These are phyloP conservation scores for Hanleya hanleyi DNA, from an alignment of 2,888 invertebrate species.

Conservation along the genomic window DNA sequence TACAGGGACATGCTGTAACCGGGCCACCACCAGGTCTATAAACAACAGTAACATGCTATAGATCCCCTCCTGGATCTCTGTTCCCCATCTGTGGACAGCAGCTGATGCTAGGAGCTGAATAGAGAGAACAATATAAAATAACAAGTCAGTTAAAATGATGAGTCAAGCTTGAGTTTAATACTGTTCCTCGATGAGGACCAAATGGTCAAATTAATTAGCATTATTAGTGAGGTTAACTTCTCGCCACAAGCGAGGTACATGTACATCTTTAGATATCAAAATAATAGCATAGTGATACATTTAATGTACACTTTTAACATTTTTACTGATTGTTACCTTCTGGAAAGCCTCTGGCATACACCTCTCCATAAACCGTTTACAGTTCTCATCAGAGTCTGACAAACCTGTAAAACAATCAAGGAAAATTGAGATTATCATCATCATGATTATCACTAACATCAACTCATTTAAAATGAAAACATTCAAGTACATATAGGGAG, in stretches of 20 bases:
- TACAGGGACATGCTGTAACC: slow-evolving; percentile 72
- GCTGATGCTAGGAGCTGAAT: slow-evolving; percentile 72
- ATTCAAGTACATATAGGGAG: too few relatives aligned
- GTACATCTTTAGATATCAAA: too few relatives aligned
- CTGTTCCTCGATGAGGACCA: not conserved
- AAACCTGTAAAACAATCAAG: slow-evolving; percentile 61
- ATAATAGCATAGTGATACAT: too few relatives aligned
- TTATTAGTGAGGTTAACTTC: too few relatives aligned
- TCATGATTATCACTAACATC: too few relatives aligned
- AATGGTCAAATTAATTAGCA: not conserved
- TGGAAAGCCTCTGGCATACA: slow-evolving; percentile 75
- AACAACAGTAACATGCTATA: slow-evolving; percentile 74
- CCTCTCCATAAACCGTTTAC: slow-evolving; percentile 73
- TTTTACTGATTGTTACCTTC: slow-evolving; percentile 66
- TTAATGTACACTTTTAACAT: not conserved
- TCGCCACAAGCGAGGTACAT: too few relatives aligned
- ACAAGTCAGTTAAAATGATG: not conserved
- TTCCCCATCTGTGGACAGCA: slow-evolving; percentile 74
- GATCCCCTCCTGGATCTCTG: slow-evolving; percentile 76
- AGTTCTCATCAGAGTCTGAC: slow-evolving; percentile 73
- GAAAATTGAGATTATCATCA: slow-evolving; percentile 1
- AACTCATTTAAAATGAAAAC: too few relatives aligned
- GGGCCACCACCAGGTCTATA: slow-evolving; percentile 72
- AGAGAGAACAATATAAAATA: not conserved
- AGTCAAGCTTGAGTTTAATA: not conserved